Evolutionary conservation across 1,140 invertebrate species (phyloP).

Genomic region (Pantala flavescens): DNA sequence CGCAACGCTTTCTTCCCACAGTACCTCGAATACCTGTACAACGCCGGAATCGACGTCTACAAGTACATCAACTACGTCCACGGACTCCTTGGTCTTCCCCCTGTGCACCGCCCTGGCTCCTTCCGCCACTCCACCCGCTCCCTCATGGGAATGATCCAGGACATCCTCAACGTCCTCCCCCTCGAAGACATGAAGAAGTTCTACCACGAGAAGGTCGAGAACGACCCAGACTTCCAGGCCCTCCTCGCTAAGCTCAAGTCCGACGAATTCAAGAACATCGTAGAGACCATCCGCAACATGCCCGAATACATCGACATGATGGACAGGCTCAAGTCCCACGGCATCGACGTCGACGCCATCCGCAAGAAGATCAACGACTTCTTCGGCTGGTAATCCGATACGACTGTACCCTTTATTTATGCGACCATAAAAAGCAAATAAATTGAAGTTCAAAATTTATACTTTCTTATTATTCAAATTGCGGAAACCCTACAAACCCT

Average conservation of each 20-base stretch:
- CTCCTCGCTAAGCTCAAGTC: slow-evolving; percentile 24
- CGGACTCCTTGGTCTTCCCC: neutral
- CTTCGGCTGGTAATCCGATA: slow-evolving; percentile 12
- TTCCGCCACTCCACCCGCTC: neutral
- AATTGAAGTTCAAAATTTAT: no score
- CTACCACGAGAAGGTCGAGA: slow-evolving; percentile 25
- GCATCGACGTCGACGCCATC: slow-evolving; percentile 24
- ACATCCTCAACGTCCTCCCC: slow-evolving; percentile 27
- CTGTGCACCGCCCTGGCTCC: neutral
- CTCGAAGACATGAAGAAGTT: slow-evolving; percentile 25
- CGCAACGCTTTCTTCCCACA: neutral
- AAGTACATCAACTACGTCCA: neutral
- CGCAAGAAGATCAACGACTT: slow-evolving; percentile 20
- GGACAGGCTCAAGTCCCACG: slow-evolving; percentile 21
- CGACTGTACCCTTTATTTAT: no score
- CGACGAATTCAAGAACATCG: slow-evolving; percentile 20
- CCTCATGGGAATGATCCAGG: slow-evolving; percentile 19
- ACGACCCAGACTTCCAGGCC: slow-evolving; percentile 21
- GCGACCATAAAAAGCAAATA: no score
- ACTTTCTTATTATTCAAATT: no score
- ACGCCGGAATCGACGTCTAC: neutral
- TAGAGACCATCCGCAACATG: slow-evolving; percentile 22
- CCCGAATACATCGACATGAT: slow-evolving; percentile 25
- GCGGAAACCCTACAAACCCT: no score
- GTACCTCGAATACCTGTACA: neutral